A percentile compares a stretch with the other conserved stretches of the same genome.
Evolutionary conservation across 1,140 invertebrate species (phyloP).

Genomic region (Penaeus vannamei): DNA sequence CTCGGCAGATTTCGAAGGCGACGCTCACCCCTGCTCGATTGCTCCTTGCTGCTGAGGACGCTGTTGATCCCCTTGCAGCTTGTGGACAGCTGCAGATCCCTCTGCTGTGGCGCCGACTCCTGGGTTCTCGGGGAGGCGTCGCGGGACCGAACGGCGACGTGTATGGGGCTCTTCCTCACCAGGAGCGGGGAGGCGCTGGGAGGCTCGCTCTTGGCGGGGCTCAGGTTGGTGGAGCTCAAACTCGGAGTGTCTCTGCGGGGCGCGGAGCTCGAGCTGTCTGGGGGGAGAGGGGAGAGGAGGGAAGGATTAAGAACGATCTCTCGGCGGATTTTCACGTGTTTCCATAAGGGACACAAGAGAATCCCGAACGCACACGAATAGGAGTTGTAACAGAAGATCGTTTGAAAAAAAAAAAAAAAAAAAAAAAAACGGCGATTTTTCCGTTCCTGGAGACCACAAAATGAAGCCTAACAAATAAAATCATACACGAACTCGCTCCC

Average conservation of each 20-base stretch:
- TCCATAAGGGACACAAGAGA: no score
- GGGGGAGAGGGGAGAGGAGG: neutral
- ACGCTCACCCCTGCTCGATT: neutral
- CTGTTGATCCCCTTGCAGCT: constrained; percentile 35
- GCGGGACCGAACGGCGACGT: neutral
- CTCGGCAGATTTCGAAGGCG: neutral
- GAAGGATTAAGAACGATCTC: neutral
- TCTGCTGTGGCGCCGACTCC: neutral
- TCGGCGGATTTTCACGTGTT: no score
- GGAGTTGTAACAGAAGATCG: no score
- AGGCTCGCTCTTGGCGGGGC: neutral
- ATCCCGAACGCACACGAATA: no score
- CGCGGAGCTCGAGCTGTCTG: neutral
- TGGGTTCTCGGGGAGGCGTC: neutral
- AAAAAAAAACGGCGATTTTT: no score
- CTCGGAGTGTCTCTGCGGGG: neutral
- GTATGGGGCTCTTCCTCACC: constrained; percentile 35
- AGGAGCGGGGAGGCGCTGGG: constrained; percentile 9
- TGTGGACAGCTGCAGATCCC: neutral
- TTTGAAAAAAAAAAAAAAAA: no score
- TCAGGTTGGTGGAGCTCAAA: neutral
- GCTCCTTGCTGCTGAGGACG: constrained; percentile 37
- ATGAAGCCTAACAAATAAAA: neutral
- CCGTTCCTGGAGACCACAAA: neutral
- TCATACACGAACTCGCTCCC: no score